A percentile compares a stretch with the other conserved stretches of the same genome.
Conservation (phyloP, 2,888 invertebrate genomes). For the Disparrhopalites patrizii region DNA sequence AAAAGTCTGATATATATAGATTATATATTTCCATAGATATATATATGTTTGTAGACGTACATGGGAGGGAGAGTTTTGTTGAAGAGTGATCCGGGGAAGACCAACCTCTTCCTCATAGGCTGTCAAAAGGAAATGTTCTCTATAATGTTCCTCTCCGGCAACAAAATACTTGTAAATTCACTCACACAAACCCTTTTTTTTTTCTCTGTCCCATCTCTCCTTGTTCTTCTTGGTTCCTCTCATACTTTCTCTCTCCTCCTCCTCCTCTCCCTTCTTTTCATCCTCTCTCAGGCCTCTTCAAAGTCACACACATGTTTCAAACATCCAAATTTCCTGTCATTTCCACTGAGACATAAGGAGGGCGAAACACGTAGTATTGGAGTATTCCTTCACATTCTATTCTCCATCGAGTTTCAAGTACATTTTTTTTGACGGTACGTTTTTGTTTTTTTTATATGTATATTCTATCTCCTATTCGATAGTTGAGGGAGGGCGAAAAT, state of each 20-base stretch:
- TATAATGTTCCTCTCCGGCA: background rate
- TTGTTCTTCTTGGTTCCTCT: background rate
- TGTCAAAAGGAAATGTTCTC: background rate
- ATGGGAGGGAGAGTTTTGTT: background rate
- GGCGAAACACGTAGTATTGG: background rate
- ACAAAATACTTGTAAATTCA: background rate
- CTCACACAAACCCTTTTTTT: constrained; percentile 3
- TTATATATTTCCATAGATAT: no score
- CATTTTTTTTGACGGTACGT: no score
- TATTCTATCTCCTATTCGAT: no score
- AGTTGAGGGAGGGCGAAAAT: no score
- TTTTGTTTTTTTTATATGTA: no score
- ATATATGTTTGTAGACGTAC: no score
- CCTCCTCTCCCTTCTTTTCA: background rate
- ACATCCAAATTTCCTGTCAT: background rate
- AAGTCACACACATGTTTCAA: background rate
- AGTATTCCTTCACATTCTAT: background rate
- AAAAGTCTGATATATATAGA: no score
- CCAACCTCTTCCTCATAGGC: background rate
- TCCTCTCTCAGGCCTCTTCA: background rate
- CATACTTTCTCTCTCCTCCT: constrained; percentile 12
- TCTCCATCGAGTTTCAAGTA: no score
- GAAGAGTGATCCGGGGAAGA: background rate
- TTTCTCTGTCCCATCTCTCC: background rate
- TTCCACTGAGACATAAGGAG: no score